phyloP scores from a whole-genome alignment of 2,113 vertebrate genomes.

The Glaucidium brasilianum region DNA sequence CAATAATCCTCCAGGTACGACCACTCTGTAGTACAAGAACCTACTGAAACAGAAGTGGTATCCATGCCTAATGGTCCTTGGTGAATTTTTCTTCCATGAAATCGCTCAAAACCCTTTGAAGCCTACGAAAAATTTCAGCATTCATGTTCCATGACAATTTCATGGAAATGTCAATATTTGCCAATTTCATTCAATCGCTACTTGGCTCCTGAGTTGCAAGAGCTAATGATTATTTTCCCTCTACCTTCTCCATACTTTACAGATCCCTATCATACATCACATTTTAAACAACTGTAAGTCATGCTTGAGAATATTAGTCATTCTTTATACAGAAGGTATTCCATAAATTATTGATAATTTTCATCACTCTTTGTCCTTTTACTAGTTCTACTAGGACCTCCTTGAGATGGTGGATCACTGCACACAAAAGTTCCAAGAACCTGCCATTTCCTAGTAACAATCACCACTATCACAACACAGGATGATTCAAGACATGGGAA shows the following conservation, averaged over 20 bases:
- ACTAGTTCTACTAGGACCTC: not conserved
- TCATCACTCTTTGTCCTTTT: not conserved
- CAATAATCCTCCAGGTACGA: not conserved
- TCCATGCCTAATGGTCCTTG: not conserved
- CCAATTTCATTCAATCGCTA: not conserved
- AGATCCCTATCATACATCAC: not conserved
- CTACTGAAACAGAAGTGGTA: not conserved
- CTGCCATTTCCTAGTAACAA: rapidly evolving
- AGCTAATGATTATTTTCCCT: not conserved
- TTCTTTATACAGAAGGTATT: not conserved
- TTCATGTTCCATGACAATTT: not conserved
- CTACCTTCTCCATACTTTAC: not conserved
- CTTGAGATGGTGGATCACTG: not conserved
- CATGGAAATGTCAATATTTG: no score
- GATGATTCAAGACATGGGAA: not conserved
- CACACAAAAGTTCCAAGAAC: not conserved
- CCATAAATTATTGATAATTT: not conserved
- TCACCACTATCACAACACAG: not conserved
- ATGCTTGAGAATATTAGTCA: not conserved
- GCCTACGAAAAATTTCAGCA: not conserved
- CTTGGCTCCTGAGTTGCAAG: not conserved
- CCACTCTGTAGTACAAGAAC: not conserved
- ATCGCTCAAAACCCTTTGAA: not conserved
- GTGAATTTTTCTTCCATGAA: not conserved
- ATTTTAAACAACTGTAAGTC: not conserved